phyloP scores from a whole-genome alignment of 2,888 invertebrate genomes.

The Cheilosia impressa region DNA sequence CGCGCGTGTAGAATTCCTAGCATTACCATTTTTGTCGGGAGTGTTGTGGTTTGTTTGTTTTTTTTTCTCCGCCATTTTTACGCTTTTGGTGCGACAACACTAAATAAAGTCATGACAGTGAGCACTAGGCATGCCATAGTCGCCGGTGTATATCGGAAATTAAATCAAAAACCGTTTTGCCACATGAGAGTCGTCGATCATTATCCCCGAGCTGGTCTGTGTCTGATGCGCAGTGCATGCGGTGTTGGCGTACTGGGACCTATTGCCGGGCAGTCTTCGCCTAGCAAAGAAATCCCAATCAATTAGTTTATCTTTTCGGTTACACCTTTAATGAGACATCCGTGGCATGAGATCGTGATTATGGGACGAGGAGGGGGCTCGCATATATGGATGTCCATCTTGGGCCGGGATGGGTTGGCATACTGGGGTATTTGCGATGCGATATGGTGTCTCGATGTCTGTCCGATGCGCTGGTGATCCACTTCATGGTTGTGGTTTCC shows the following conservation, averaged over 20 bases:
- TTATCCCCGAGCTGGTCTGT: slow-evolving; percentile 51
- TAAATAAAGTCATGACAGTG: slow-evolving; percentile 75
- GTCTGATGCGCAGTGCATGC: slow-evolving; percentile 3
- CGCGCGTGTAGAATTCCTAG: slow-evolving; percentile 63
- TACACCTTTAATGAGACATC: slow-evolving; percentile 76
- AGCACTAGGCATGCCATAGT: slow-evolving; percentile 64
- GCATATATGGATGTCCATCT: slow-evolving; percentile 69
- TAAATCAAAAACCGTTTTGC: slow-evolving; percentile 73
- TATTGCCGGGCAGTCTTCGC: slow-evolving; percentile 18
- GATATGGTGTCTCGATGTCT: slow-evolving; percentile 68
- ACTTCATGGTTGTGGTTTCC: slow-evolving; percentile 74
- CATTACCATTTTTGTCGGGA: slow-evolving; percentile 53
- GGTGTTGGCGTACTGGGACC: slow-evolving; percentile 23
- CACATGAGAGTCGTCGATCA: slow-evolving; percentile 66
- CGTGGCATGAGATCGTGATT: slow-evolving; percentile 71
- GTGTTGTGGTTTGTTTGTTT: slow-evolving; percentile 9
- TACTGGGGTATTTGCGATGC: slow-evolving; percentile 44
- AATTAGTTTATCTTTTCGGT: slow-evolving; percentile 77
- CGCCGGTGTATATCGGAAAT: slow-evolving; percentile 61
- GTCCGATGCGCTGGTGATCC: slow-evolving; percentile 60
- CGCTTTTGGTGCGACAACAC: slow-evolving; percentile 55
- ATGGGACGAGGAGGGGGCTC: slow-evolving; percentile 32
- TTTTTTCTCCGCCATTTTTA: slow-evolving; percentile 13
- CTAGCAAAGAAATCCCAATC: slow-evolving; percentile 75
- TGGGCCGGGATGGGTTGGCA: slow-evolving; percentile 50